Evolutionary conservation across 2,797 vertebrate genomes (phyloP), one percentile per base, ranked within the genome.

Genomic region (Poeciliopsis turneri): DNA sequence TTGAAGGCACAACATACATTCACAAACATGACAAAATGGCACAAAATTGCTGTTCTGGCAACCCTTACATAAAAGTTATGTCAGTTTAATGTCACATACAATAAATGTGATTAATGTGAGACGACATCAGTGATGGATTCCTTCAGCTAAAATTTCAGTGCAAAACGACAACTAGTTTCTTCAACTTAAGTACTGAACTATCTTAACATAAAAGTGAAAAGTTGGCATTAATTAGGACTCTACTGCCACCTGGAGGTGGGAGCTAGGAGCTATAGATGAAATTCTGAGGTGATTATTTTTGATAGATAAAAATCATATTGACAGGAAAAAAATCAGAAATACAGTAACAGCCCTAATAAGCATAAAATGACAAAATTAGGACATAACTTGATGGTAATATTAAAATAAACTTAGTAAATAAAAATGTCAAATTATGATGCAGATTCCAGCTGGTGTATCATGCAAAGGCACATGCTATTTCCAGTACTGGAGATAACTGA

Each of bases 1-100:
- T 87, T 94, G 76, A 93, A 93, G 93, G 90, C 94, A 94, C 88
- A 84, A 88, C 82, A 89, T 91, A 92, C 88, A 92, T 90, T 92
- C 80, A 88, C 61, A 86, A 92, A 89, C 70, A 88, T 81, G 86
- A 86, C 83, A 72, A 45, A 90, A 82, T 90, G 85, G 82, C 85
- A 90, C 79, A 82, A 61, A 82, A 81, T 59, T 68, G 82, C 79
- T 43, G 74, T 78, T 75, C 30, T 79, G 57, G 74, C 74, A 70
- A 76, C 53, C 30, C 41, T 46, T 23, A 76, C 13, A 51, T 77
- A 49, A 79, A 74, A 86, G 87, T 90, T 87, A 90, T 89, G 81
- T 87, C 41, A 86, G 49, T 70, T 81, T 79, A 5, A 70, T 69
- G 49, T 36, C 55, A n/a, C n/a, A 79, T 11, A 74, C 57, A 13